Conservation (phyloP, 2,797 vertebrate genomes). For the Galaxias olidus region DNA sequence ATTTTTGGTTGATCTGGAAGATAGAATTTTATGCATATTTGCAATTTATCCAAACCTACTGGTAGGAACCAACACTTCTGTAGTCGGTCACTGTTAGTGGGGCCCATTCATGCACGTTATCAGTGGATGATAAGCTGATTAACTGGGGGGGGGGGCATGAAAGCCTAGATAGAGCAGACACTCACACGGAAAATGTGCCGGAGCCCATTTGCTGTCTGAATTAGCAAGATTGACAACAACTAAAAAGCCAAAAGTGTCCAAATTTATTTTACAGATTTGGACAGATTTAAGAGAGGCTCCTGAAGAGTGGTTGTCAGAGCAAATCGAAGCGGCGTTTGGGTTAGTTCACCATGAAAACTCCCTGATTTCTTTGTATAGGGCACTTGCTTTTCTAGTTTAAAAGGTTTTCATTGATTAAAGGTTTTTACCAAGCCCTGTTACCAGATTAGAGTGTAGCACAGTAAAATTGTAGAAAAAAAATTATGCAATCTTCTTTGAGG, state of each 20-base stretch:
- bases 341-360: slow-evolving; percentile 2
- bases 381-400: too few relatives aligned
- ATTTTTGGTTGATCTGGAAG: neutral
- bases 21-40: slow-evolving; percentile 5
- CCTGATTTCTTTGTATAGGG: neutral
- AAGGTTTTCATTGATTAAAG: too few relatives aligned
- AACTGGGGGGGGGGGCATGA: slow-evolving; percentile 24
- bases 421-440: too few relatives aligned
- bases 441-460: too few relatives aligned
- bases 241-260: slow-evolving; percentile 57
- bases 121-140: slow-evolving; percentile 63
- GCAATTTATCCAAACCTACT: slow-evolving; percentile 34
- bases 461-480: too few relatives aligned
- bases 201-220: slow-evolving; percentile 45
- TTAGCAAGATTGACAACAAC: slow-evolving; percentile 48
- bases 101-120: slow-evolving; percentile 58
- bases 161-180: slow-evolving; percentile 19
- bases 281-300: slow-evolving; percentile 45
- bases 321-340: slow-evolving; percentile 24
- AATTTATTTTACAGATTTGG: slow-evolving; percentile 64
- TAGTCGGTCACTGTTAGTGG: slow-evolving; percentile 53
- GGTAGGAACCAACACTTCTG: slow-evolving; percentile 47
- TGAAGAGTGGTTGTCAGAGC: slow-evolving; percentile 34
- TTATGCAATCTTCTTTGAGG: too few relatives aligned
- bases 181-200: slow-evolving; percentile 60